Percentiles rank a stretch among this genome's conserved stretches.
Conservation (phyloP, 2,888 invertebrate genomes). For the Ochropleura leucogaster region DNA sequence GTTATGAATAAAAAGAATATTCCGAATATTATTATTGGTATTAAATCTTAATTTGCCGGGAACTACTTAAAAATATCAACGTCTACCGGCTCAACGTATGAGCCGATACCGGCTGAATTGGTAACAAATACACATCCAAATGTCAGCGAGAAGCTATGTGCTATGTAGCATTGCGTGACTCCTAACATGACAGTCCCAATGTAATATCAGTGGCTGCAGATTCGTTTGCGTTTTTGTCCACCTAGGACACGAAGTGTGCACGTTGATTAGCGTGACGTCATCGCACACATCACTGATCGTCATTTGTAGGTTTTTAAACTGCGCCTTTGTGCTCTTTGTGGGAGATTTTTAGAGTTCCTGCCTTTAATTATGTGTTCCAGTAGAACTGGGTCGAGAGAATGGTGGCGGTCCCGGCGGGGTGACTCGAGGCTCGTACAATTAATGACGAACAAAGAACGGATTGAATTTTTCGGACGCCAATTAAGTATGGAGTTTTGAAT, state of each 20-base stretch:
- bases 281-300: constrained; percentile 48
- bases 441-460: constrained; percentile 62
- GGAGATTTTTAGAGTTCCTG: constrained; percentile 74
- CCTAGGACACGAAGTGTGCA: neutral
- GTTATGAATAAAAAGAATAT: neutral
- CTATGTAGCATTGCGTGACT: neutral
- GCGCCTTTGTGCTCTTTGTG: constrained; percentile 72
- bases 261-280: constrained; percentile 49
- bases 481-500: constrained; percentile 48
- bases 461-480: constrained; percentile 61
- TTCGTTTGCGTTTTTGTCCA: neutral
- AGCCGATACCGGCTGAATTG: neutral
- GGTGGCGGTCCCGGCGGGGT: constrained; percentile 43
- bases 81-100: no score
- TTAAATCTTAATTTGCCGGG: neutral
- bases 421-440: constrained; percentile 47
- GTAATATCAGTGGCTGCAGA: neutral
- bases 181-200: neutral
- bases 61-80: neutral
- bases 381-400: constrained; percentile 69
- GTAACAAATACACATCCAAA: neutral
- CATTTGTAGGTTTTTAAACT: constrained; percentile 68
- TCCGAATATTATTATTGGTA: neutral
- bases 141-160: neutral
- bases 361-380: constrained; percentile 81